Percentiles rank a stretch among this genome's conserved stretches.
Conservation (phyloP, 2,888 invertebrate species). For the Caenorhabditis sulstoni region DNA sequence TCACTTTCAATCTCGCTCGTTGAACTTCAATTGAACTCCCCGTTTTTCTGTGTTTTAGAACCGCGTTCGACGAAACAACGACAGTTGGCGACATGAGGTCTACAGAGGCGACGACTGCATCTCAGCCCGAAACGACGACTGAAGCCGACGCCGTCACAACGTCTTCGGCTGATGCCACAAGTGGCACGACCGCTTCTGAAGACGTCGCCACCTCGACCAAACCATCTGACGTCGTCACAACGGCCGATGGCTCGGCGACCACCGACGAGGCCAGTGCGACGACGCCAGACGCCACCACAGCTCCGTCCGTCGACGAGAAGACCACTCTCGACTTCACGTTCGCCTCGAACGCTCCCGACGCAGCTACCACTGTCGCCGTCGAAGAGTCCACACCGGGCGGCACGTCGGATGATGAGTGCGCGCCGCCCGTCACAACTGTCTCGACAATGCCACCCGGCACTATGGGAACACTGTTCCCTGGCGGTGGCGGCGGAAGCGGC, state of each 20-base stretch:
- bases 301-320: not conserved
- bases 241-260: constrained; percentile 8
- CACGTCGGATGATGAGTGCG: constrained; percentile 33
- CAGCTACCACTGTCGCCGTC: constrained; percentile 11
- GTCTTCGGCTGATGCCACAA: constrained; percentile 15
- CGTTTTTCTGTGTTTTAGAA: constrained; percentile 30
- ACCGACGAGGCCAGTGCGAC: not conserved
- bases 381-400: constrained; percentile 2
- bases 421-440: constrained; percentile 41
- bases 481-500: constrained; percentile 21
- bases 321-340: constrained; percentile 43
- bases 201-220: constrained; percentile 7
- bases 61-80: constrained; percentile 40
- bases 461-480: constrained; percentile 48
- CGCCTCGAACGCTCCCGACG: constrained; percentile 32
- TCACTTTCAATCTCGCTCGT: not conserved
- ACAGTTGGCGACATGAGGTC: constrained; percentile 6
- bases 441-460: constrained; percentile 37
- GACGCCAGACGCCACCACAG: not conserved
- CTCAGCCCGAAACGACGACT: constrained; percentile 1
- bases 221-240: not conserved
- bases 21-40: not conserved
- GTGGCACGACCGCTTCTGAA: constrained; percentile 7
- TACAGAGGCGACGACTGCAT: constrained; percentile 1
- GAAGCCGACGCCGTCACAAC: not conserved